Evolutionary conservation across 2,888 invertebrate genomes (phyloP), one percentile per base, ranked within the genome.

Genomic region (Yponomeuta evonymella): DNA sequence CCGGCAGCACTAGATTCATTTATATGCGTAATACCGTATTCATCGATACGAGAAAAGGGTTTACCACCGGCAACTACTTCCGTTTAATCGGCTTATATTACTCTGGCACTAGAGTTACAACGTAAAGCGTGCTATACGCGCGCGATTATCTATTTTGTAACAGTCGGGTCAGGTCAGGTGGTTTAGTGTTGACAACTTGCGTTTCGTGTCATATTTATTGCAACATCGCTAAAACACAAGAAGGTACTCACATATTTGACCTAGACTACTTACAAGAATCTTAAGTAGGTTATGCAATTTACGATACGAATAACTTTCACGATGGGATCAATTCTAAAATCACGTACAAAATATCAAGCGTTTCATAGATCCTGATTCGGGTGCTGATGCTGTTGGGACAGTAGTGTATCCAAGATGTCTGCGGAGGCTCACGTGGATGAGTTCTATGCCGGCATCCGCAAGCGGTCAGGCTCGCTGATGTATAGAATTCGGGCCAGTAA

Each of bases 41-140:
- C 51, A 58, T 58, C 12, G 51, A 58, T 15, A 58, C 15, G 51
- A 58, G 51, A 58, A 58, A 58, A 58, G 51, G 51, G 51, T 5
- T 58, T 58, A 58, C 51, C 51, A 58, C 51, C 51, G 43, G 51
- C 51, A 58, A 15, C 51, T 58, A 58, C 51, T 58, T 15, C 15
- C 15, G 51, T 58, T 58, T 58, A 58, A 58, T 58, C 51, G 51
- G 51, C 51, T 58, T 58, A 58, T 58, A 58, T 58, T 58, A 58
- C 51, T 15, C 51, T 58, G 51, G 51, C 51, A 12, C 51, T 58
- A 58, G 15, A 12, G 51, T 58, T 15, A 58, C 51, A 15, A 58
- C 51, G 15, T 15, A 15, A 58, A 58, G 51, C 51, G 51, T 58
- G 51, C 51, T 15, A 58, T 23, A 23, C 23, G 23, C 0, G 51